Base-by-base conservation (phyloP, 2,888 invertebrate species). In the Apodemia zela region DNA sequence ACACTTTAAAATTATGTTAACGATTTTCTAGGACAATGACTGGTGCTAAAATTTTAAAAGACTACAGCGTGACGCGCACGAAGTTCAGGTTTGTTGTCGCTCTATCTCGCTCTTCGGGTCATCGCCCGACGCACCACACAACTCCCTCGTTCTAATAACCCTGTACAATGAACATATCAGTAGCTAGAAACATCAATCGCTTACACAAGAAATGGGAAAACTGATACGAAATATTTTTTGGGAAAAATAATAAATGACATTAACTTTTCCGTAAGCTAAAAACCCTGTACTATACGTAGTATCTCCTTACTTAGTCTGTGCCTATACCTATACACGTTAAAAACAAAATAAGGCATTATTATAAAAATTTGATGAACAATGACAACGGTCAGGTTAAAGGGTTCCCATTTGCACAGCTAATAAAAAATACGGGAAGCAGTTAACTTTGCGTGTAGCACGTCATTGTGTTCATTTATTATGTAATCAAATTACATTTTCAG, bases 81-180 rank as follows among this genome's bases (percentile, higher is more conserved):
- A 90, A 90, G 89, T 90, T 90, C 90, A 89, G 79, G 72, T 79
- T 89, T 91, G 89, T 91, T 91, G 89, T 91, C 85, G 80, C 74
- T 89, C 90, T 71, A 79, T 90, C 91, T 87, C 89, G 75, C 76
- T 81, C 90, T 85, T 71, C 78, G 72, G 91, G 89, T 90, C 91
- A 89, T 87, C 83, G 90, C 80, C 89, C 89, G 78, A 68, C 77
- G 74, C 78, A 78, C 75, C 77, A 78, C 81, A 78, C 82, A 75
- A 77, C 82, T 87, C 87, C 86, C 85, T 82, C 83, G 82, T 84
- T 85, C 85, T 85, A 87, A 86, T 87, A 89, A 87, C 85, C 85
- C 88, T 79, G 78, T 80, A 57, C 54, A 57, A 15, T 25, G 54
- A 7, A 74, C 76, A 79, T 84, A 82, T 79, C 79, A 77, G 73